Conservation (phyloP, 2,888 invertebrate genomes). For the Germaria angustata region DNA sequence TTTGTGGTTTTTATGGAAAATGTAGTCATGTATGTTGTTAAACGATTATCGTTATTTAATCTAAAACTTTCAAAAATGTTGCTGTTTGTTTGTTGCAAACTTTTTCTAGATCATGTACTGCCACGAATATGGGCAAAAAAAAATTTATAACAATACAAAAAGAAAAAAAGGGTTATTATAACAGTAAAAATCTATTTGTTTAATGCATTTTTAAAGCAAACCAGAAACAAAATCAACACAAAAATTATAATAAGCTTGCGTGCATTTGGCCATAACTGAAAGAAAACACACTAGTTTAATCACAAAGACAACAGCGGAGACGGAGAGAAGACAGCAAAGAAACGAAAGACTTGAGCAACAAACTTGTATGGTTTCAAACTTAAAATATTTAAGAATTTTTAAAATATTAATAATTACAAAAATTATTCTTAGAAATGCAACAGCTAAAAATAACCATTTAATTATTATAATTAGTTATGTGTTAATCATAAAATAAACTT, state of each 20-base stretch:
- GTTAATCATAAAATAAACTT: slow-evolving; percentile 55
- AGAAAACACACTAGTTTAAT: slow-evolving; percentile 3
- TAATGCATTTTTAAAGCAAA: slow-evolving; percentile 46
- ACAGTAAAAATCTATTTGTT: slow-evolving; percentile 64
- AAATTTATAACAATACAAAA: background rate
- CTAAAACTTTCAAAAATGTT: slow-evolving; percentile 70
- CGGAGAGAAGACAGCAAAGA: background rate
- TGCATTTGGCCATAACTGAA: slow-evolving; percentile 52
- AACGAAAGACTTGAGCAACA: slow-evolving; percentile 74
- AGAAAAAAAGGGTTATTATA: slow-evolving; percentile 63
- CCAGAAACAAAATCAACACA: slow-evolving; percentile 22
- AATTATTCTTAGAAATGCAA: slow-evolving; percentile 8
- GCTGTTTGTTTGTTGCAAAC: slow-evolving; percentile 64
- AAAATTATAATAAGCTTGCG: slow-evolving; percentile 62
- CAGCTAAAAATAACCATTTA: slow-evolving; percentile 30
- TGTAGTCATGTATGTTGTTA: slow-evolving; percentile 70
- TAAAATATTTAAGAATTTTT: slow-evolving; percentile 10
- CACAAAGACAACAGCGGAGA: background rate
- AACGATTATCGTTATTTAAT: slow-evolving; percentile 79
- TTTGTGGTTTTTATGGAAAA: slow-evolving; percentile 61
- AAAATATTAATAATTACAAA: background rate
- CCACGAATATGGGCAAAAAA: background rate
- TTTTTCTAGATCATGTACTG: slow-evolving; percentile 28
- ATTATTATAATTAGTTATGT: slow-evolving; percentile 53
- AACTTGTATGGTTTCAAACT: slow-evolving; percentile 66